phyloP scores from a whole-genome alignment of 2,113 vertebrate genomes.

The Struthidea cinerea region DNA sequence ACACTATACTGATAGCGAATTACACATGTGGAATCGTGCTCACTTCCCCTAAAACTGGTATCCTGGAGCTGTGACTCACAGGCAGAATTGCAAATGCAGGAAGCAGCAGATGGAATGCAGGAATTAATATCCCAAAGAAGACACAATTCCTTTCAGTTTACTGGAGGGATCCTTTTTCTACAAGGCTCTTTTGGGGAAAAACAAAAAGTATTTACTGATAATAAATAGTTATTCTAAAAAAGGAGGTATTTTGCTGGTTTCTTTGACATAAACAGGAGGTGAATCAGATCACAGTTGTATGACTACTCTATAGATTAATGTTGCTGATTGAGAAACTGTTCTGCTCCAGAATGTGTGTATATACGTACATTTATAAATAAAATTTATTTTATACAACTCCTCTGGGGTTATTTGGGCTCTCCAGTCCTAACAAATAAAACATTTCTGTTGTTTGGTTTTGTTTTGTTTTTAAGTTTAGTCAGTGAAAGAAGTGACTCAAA shows the following conservation, averaged over 20 bases:
- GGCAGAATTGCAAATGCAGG: not conserved
- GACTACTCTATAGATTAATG: not conserved
- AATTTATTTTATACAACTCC: not conserved
- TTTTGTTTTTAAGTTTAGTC: not conserved
- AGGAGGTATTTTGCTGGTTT: not conserved
- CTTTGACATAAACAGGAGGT: not conserved
- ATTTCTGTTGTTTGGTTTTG: not conserved
- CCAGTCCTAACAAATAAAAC: not conserved
- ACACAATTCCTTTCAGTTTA: not conserved
- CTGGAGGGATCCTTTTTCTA: not conserved
- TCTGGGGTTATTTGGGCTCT: not conserved
- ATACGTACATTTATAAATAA: not conserved
- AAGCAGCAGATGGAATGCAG: not conserved
- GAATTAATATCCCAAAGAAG: not conserved
- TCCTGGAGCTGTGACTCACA: not conserved
- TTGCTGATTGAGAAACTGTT: not conserved
- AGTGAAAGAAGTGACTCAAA: slow-evolving; percentile 9
- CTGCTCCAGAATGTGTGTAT: not conserved
- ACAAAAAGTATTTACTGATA: not conserved
- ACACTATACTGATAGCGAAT: not conserved
- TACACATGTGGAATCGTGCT: not conserved
- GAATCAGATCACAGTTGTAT: not conserved
- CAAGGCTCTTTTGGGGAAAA: not conserved
- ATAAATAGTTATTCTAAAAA: not conserved
- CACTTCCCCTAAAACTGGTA: not conserved